These are phyloP conservation scores for Colossoma macropomum DNA, from an alignment of 2,113 vertebrate species.

Conservation along the genomic window DNA sequence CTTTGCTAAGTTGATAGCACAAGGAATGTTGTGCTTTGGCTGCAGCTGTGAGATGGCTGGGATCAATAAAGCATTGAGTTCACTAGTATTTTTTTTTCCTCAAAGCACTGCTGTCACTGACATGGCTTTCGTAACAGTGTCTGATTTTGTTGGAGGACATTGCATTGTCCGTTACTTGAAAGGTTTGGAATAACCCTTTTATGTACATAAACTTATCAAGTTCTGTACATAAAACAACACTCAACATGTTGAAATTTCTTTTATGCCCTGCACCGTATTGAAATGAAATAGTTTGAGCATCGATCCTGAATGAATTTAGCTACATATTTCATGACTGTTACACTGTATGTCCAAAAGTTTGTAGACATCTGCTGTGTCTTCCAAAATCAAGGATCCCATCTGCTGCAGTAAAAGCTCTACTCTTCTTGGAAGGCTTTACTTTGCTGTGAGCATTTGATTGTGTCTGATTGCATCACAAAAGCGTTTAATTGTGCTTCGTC, in stretches of 20 bases:
- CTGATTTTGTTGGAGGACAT: neutral
- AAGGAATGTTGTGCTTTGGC: neutral
- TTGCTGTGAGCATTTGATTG: neutral
- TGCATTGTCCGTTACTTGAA: neutral
- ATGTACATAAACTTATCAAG: neutral
- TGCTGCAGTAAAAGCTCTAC: neutral
- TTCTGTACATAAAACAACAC: neutral
- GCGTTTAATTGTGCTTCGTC: neutral
- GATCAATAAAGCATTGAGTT: slow-evolving; percentile 2
- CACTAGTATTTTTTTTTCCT: neutral
- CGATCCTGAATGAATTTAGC: neutral
- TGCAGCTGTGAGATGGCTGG: slow-evolving; percentile 10
- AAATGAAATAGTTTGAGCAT: neutral
- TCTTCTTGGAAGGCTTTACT: neutral
- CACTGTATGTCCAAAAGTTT: neutral
- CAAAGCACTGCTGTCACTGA: neutral
- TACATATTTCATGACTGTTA: neutral
- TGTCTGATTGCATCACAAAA: neutral
- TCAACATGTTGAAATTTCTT: neutral
- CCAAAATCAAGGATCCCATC: too few species aligned
- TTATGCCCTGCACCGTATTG: neutral
- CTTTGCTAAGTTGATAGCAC: neutral
- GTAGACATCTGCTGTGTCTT: neutral
- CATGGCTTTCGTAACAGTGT: neutral
- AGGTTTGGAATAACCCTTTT: neutral